Base-by-base conservation (phyloP, 2,888 invertebrate genomes). In the Caenorhabditis sp. region DNA sequence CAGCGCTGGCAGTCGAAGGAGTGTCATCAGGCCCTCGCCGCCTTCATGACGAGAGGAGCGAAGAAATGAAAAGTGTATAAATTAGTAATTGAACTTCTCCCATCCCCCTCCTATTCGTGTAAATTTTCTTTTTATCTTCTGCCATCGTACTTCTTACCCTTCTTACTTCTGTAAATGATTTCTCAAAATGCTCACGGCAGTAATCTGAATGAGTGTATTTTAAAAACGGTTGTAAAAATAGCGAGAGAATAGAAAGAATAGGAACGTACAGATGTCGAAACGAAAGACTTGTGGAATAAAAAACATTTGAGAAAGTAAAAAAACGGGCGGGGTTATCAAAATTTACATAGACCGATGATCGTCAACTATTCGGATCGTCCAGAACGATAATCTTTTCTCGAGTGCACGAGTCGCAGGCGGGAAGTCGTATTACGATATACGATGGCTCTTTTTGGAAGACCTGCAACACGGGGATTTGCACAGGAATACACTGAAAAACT, bases 1-100 rank as follows among this genome's bases (percentile, higher is more conserved):
- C 93, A 94, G 85, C 93, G 95, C 67, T 94, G 95, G 93, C 91
- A 93, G 71, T 94, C 95, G 0, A 94, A 95, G 58, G 95, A 95
- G 83, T 95, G 95, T 89, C 89, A 93, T 40, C 93, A 94, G 67
- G 95, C 95, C 2, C 90, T 95, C n/a, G 91, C 93, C 84, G 92
- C 92, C 40, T 94, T 94, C 91, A 92, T 94, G 87, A 85, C 86
- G 37, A 80, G 83, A 55, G 69, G 76, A 77, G 88, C 76, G 87
- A 91, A 83, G 51, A 86, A 87, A 69, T 79, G 70, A 81, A 2
- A 13, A n/a, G n/a, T n/a, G n/a, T n/a, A n/a, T n/a, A n/a, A n/a
- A 24, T 22, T 24, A 13, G 28, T 60, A 0, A 13, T n/a, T 32
- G 15, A 1, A 40, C 55, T 18, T n/a, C n/a, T n/a, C n/a, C n/a